These are phyloP conservation scores for Argentina silus DNA, from an alignment of 2,797 vertebrate genomes.

Conservation along the genomic window DNA sequence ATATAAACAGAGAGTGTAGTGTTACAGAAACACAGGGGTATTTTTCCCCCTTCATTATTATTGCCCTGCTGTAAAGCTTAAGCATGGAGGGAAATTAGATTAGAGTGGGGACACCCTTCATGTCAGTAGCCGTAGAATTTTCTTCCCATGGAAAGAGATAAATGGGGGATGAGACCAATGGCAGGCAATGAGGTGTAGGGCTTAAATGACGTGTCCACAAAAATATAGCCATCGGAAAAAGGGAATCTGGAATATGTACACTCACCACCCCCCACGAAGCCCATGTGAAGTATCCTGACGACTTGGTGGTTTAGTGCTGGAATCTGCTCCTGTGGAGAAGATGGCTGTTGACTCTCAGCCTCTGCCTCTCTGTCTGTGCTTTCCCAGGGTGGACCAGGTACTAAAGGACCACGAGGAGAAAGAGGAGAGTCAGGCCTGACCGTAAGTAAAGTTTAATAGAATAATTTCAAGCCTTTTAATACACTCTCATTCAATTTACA, in stretches of 20 bases:
- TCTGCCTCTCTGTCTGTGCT: conserved; percentile 34
- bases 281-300: conserved; percentile 48
- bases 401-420: conserved; percentile 95
- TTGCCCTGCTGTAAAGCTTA: conserved; percentile 32
- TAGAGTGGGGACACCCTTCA: conserved; percentile 27
- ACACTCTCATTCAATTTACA: neutral
- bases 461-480: conserved; percentile 8
- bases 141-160: conserved; percentile 50
- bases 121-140: conserved; percentile 36
- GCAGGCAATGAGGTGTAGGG: conserved; percentile 51
- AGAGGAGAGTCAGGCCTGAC: conserved; percentile 85
- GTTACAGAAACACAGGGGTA: conserved; percentile 36
- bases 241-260: conserved; percentile 59
- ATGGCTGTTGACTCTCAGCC: conserved; percentile 42
- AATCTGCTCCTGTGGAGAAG: conserved; percentile 56
- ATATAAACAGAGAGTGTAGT: conserved; percentile 31
- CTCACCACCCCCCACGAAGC: conserved; percentile 44
- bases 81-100: neutral
- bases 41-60: conserved; percentile 15
- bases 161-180: conserved; percentile 41
- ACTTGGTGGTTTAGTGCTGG: conserved; percentile 59
- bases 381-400: conserved; percentile 89
- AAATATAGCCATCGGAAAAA: conserved; percentile 67
- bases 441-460: conserved; percentile 79
- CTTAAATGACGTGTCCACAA: conserved; percentile 60